Evolutionary conservation across 2,113 vertebrate species (phyloP).

Genomic region (Manacus vitellinus): DNA sequence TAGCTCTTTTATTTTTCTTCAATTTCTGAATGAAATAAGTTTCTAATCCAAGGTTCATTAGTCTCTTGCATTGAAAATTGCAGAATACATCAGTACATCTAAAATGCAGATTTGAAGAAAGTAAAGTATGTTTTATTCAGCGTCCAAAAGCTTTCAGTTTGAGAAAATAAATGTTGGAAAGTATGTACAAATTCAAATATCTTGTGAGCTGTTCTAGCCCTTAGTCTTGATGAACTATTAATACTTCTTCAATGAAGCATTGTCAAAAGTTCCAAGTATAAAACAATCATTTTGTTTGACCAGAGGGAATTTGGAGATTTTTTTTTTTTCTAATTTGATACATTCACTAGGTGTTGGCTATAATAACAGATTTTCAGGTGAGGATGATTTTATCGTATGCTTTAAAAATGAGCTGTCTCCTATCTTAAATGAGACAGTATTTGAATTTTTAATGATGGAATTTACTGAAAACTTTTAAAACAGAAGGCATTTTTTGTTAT

Average conservation of each 20-base stretch:
- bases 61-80: not conserved
- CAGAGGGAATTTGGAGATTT: not conserved
- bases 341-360: not conserved
- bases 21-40: not conserved
- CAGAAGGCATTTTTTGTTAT: not conserved
- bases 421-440: not conserved
- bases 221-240: not conserved
- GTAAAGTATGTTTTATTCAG: not conserved
- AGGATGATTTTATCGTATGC: not conserved
- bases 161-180: not conserved
- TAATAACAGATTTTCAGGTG: not conserved
- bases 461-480: not conserved
- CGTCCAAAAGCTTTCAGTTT: not conserved
- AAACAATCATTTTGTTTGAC: not conserved
- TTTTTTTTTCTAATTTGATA: not conserved
- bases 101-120: not conserved
- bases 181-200: not conserved
- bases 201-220: not conserved
- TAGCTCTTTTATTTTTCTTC: rapidly evolving
- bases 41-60: not conserved
- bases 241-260: not conserved
- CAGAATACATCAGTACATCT: not conserved
- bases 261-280: not conserved
- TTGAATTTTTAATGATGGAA: not conserved
- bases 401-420: not conserved